Evolutionary conservation across 2,113 vertebrate species (phyloP).

Genomic region (Colossoma macropomum): DNA sequence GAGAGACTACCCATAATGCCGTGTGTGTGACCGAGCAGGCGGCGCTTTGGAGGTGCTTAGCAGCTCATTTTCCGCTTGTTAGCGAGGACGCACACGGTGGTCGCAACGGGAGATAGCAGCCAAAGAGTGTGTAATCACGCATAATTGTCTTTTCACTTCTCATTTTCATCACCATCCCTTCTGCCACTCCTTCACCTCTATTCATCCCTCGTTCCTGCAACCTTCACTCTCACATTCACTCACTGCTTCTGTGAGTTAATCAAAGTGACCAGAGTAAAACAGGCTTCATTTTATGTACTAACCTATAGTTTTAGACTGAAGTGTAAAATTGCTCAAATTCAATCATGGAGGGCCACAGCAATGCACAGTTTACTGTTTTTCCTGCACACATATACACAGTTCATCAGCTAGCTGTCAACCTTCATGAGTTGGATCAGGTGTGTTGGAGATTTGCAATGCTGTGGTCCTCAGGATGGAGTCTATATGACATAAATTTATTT

Average conservation of each 20-base stretch:
- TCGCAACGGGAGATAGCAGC: constrained; percentile 88
- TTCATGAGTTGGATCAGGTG: no score
- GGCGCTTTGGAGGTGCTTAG: constrained; percentile 97
- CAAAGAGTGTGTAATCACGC: constrained; percentile 99
- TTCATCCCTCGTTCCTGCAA: constrained; percentile 1
- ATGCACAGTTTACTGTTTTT: no score
- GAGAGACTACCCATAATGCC: constrained; percentile 75
- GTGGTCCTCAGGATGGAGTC: no score
- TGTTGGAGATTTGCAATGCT: no score
- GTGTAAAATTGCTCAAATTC: background rate
- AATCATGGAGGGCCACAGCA: background rate
- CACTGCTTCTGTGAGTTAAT: background rate
- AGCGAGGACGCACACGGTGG: constrained; percentile 87
- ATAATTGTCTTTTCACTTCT: constrained; percentile 99
- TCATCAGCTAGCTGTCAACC: no score
- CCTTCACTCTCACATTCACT: constrained; percentile 9
- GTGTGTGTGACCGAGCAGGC: constrained; percentile 82
- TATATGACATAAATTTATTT: no score
- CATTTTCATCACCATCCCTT: constrained; percentile 95
- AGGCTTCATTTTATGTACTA: background rate
- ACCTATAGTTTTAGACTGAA: background rate
- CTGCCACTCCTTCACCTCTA: constrained; percentile 73
- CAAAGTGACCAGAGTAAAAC: background rate
- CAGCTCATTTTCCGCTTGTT: constrained; percentile 99
- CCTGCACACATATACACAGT: no score